Evolutionary conservation across 2,113 vertebrate genomes (phyloP).

Genomic region (Myrmecophaga tridactyla): DNA sequence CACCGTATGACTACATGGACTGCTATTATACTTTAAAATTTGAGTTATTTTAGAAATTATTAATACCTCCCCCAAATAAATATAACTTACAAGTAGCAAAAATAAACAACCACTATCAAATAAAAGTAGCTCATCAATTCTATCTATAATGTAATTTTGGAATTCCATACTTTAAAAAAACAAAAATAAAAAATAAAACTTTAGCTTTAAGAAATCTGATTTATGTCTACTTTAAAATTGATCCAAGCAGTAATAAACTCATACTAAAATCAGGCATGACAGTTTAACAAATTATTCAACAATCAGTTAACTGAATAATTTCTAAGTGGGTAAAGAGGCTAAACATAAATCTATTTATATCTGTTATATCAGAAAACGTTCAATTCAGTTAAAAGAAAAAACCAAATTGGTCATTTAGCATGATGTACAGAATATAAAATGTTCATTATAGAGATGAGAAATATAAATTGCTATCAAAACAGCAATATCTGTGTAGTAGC

Average conservation of each 20-base stretch:
- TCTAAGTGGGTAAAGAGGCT: neutral
- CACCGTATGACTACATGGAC: neutral
- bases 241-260: constrained; percentile 25
- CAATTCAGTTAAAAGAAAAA: neutral
- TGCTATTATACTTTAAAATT: neutral
- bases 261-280: neutral
- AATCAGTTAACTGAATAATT: neutral
- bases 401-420: neutral
- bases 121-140: neutral
- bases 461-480: neutral
- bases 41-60: constrained; percentile 19
- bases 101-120: neutral
- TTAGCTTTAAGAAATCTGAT: neutral
- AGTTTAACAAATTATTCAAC: neutral
- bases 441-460: neutral
- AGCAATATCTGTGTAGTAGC: neutral
- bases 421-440: neutral
- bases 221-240: neutral
- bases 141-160: neutral
- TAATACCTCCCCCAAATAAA: neutral
- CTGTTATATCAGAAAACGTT: neutral
- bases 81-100: neutral
- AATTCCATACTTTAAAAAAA: neutral
- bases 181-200: neutral
- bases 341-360: neutral